Evolutionary conservation across 2,888 invertebrate genomes (phyloP).

Genomic region (Hylaea fasciaria): DNA sequence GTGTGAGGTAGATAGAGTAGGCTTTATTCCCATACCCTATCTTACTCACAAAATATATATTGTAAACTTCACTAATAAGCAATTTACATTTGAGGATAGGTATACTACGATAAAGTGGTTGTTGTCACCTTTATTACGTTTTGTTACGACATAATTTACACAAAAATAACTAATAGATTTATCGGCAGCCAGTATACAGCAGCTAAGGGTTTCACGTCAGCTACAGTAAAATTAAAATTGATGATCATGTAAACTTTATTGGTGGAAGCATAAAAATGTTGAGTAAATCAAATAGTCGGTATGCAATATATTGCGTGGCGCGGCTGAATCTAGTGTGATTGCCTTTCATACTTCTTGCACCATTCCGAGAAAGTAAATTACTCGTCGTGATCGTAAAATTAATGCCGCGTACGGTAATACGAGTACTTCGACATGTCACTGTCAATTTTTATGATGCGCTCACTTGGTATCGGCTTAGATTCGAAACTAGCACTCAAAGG

Average conservation of each 20-base stretch:
- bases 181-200: slow-evolving; percentile 57
- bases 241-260: slow-evolving; percentile 81
- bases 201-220: slow-evolving; percentile 59
- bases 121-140: neutral
- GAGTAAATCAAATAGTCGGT: slow-evolving; percentile 71
- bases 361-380: slow-evolving; percentile 81
- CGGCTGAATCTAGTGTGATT: slow-evolving; percentile 66
- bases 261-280: slow-evolving; percentile 72
- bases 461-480: slow-evolving; percentile 59
- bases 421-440: slow-evolving; percentile 73
- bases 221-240: slow-evolving; percentile 79
- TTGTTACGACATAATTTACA: slow-evolving; percentile 37
- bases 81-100: neutral
- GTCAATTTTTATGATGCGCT: slow-evolving; percentile 78
- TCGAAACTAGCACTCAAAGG: slow-evolving; percentile 29
- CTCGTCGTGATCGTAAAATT: slow-evolving; percentile 77
- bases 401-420: slow-evolving; percentile 77
- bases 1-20: neutral
- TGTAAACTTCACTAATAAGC: too few species aligned
- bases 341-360: slow-evolving; percentile 73
- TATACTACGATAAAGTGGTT: neutral
- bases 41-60: neutral
- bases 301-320: slow-evolving; percentile 51
- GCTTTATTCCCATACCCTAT: neutral
- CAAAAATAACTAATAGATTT: slow-evolving; percentile 68